Conservation (phyloP, 2,888 invertebrate genomes). For the Epirrita christyi region DNA sequence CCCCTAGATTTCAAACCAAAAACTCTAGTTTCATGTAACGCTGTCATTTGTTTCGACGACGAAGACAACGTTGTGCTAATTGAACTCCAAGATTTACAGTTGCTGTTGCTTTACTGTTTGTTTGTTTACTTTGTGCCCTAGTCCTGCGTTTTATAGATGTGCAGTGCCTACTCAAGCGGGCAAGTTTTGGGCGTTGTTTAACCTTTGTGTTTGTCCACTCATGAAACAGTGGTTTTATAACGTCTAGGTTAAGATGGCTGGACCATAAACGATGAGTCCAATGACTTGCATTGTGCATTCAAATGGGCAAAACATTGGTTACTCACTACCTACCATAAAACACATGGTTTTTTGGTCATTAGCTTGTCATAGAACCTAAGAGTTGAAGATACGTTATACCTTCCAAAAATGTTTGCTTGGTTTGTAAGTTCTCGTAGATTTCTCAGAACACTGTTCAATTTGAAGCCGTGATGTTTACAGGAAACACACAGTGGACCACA, state of each 20-base stretch:
- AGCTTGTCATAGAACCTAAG: neutral
- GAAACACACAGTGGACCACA: too few species aligned
- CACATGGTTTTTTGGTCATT: neutral
- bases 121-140: constrained; percentile 4
- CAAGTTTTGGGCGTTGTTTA: constrained; percentile 10
- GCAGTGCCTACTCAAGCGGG: constrained; percentile 21
- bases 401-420: too few species aligned
- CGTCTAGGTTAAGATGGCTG: constrained; percentile 11
- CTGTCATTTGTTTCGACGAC: too few species aligned
- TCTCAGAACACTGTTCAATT: too few species aligned
- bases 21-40: too few species aligned
- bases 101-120: neutral
- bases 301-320: constrained; percentile 10
- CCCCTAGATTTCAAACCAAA: too few species aligned
- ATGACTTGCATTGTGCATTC: constrained; percentile 16
- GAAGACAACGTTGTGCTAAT: too few species aligned
- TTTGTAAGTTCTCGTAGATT: too few species aligned
- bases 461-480: too few species aligned
- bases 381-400: neutral
- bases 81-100: too few species aligned
- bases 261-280: neutral
- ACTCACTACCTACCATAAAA: neutral
- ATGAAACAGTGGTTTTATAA: constrained; percentile 22
- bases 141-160: constrained; percentile 11
- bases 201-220: constrained; percentile 28